Conservation (phyloP, 2,888 invertebrate species). For the Erynnis tages region DNA sequence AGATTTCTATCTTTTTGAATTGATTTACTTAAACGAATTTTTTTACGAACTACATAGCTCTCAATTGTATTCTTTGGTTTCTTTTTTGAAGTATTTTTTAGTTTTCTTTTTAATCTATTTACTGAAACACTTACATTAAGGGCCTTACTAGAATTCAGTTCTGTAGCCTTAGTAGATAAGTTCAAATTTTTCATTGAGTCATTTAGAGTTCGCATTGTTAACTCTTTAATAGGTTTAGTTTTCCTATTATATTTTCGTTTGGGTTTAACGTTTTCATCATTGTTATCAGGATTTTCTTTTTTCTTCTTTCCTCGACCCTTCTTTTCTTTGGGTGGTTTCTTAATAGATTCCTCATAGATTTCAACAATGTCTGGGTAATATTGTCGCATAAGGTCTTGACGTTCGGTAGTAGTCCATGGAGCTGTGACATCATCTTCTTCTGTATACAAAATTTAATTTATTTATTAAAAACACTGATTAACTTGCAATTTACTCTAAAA, state of each 20-base stretch:
- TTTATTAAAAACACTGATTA: slow-evolving; percentile 27
- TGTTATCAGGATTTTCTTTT: slow-evolving; percentile 46
- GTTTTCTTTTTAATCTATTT: slow-evolving; percentile 66
- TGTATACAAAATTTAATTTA: slow-evolving; percentile 27
- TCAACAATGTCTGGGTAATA: slow-evolving; percentile 85
- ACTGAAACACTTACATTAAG: slow-evolving; percentile 60
- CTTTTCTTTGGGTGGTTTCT: slow-evolving; percentile 76
- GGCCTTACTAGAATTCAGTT: slow-evolving; percentile 49
- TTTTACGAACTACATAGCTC: slow-evolving; percentile 58
- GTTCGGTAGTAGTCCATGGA: slow-evolving; percentile 86
- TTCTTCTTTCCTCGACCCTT: slow-evolving; percentile 52
- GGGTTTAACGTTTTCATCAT: slow-evolving; percentile 50
- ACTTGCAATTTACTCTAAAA: too few relatives aligned
- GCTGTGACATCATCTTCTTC: slow-evolving; percentile 72
- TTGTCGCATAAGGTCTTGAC: slow-evolving; percentile 82
- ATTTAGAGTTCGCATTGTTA: slow-evolving; percentile 42
- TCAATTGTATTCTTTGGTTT: slow-evolving; percentile 64
- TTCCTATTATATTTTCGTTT: slow-evolving; percentile 67
- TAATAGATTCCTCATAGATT: slow-evolving; percentile 77
- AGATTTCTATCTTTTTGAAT: slow-evolving; percentile 38
- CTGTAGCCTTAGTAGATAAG: slow-evolving; percentile 38
- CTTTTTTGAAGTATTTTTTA: slow-evolving; percentile 48
- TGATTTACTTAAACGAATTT: slow-evolving; percentile 47
- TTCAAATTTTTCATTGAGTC: slow-evolving; percentile 49
- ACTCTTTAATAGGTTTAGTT: slow-evolving; percentile 45